Percentiles rank a stretch among this genome's conserved stretches.
phyloP scores from a whole-genome alignment of 2,113 vertebrate genomes.

The Leucopternis melanops region DNA sequence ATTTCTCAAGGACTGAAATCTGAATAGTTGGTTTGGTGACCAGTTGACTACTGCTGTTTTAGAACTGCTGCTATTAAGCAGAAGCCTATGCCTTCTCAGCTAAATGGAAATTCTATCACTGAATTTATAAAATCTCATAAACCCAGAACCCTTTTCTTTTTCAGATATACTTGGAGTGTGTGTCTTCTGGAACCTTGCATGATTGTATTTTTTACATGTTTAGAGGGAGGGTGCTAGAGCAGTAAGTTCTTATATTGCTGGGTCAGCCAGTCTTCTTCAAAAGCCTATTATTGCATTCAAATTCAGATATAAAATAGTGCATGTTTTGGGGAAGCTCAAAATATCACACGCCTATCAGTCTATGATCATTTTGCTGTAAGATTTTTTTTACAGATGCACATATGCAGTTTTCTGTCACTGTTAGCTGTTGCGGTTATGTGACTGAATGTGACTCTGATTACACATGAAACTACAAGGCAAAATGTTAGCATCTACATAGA shows the following conservation, averaged over 20 bases:
- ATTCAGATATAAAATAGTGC: neutral
- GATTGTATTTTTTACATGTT: neutral
- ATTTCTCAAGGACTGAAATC: neutral
- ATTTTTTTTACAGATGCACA: neutral
- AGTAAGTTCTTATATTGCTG: neutral
- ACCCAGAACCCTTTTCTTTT: neutral
- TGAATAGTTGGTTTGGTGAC: neutral
- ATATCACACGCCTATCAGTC: neutral
- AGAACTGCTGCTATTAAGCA: neutral
- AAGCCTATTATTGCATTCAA: neutral
- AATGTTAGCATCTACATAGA: neutral
- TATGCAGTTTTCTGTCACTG: neutral
- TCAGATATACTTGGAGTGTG: neutral
- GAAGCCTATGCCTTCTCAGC: neutral
- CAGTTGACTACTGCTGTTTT: neutral
- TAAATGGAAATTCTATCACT: neutral
- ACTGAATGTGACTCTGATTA: neutral
- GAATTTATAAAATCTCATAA: neutral
- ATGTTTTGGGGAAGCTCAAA: neutral
- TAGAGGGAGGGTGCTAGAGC: neutral
- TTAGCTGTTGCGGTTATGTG: neutral
- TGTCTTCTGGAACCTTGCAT: neutral
- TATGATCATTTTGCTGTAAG: neutral
- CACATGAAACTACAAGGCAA: neutral
- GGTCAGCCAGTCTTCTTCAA: neutral